Base-by-base conservation (phyloP, 2,888 invertebrate genomes). In the Cheilosia variabilis region DNA sequence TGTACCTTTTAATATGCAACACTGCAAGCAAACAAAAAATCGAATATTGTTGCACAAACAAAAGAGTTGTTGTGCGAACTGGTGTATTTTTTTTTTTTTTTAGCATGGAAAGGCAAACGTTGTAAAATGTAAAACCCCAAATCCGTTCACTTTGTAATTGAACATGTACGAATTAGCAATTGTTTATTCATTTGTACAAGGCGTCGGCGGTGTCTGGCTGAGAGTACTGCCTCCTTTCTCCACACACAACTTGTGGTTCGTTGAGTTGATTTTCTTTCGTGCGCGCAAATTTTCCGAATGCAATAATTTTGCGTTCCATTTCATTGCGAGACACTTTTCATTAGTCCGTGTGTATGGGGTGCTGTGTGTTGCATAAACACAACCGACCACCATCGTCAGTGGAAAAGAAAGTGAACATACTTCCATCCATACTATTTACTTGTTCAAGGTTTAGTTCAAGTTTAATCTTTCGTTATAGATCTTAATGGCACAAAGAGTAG, bases 401-500 rank as follows among this genome's bases (percentile, higher is more conserved):
- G 73, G 65, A 83, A 83, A 83, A 83, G 83, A 83, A 83, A 83
- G 83, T 83, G 83, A 83, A 79, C 68, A 79, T 57, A 77, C 43
- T 60, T 50, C 68, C 73, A 78, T 68, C 78, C 78, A 72, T 68
- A 31, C 55, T 53, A 37, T 37, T 83, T 75, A 72, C 66, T 83
- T 41, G 73, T 83, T 83, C 83, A 83, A 83, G 83, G 83, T 83
- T 83, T 83, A 83, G 83, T 83, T 83, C 83, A 83, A 83, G 83
- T 83, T 83, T 83, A 83, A 79, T 78, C 78, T 83, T 55, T 79
- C 78, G 73, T 83, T 79, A 79, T 69, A 83, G 83, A 83, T 83
- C 78, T 78, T 57, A 66, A 78, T 72, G 72, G 78, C 57, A 68
- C 57, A 52, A 53, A 72, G 62, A 19, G 37, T 15, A 52, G n/a